Evolutionary conservation across 1,140 invertebrate genomes (phyloP), one percentile per base, ranked within the genome.

Genomic region (Drosophila tristis): DNA sequence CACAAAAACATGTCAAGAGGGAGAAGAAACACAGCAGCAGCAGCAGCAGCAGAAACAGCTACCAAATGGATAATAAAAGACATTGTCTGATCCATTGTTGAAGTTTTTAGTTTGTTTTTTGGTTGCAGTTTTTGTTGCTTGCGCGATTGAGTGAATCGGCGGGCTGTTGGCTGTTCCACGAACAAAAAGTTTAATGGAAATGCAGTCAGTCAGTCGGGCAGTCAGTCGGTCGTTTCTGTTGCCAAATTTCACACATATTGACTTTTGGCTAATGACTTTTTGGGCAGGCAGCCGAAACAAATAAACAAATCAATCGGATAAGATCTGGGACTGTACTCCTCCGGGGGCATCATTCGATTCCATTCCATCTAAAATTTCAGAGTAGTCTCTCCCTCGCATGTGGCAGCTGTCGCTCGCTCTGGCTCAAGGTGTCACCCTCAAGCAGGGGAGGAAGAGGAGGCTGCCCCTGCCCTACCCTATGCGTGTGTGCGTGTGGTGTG

Each of bases 321-420:
- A 65, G 66, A 56, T 63, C 42, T 76, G 74, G 35, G 35, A 87
- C 82, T 86, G 78, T 86, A 85, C 80, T 31, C 31, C 80, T 31
- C 31, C 62, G n/a, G 43, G 43, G 25, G 39, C 63, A 73, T 64
- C 71, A 50, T 26, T 56, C 43, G 50, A 54, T 62, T 51, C 45
- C 48, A 74, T 74, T 58, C 61, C 66, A 54, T 29, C 45, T 31
- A 26, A 73, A 73, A 67, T 70, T 65, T 54, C 49, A 47, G 48
- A 61, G 47, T 67, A 11, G 23, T 49, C 47, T 49, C 74, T 78
- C 80, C 77, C 78, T 78, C 81, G 35, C 65, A 61, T 58, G 57
- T 68, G 63, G 53, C 73, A 75, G 71, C 73, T 75, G 73, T 57
- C 60, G 44, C 57, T 20, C 1, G 20, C 47, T 31, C 55, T 50